Evolutionary conservation across 2,797 vertebrate species (phyloP), one percentile per base, ranked within the genome.

Genomic region (Scomberomorus guttatus): DNA sequence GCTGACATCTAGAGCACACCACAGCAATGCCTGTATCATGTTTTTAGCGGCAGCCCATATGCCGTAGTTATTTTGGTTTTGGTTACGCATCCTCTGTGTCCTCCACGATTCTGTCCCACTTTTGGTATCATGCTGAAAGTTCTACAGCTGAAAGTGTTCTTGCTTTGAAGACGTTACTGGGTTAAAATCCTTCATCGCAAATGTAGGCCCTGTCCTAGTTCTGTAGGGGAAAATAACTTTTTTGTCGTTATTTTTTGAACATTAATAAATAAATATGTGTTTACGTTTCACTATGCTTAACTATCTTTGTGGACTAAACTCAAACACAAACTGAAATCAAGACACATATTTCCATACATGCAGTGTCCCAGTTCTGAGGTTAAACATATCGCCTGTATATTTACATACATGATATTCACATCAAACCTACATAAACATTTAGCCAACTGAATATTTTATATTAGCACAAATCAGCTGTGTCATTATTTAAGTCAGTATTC

Each of bases 181-280:
- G 71, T 78, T 79, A 37, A 71, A 78, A 79, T 72, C 37, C 5
- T 24, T 50, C 37, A 69, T 56, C 5, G 1, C 10, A 32, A 34
- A 58, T 51, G 18, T 70, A 29, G 73, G 57, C 37, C 46, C 39
- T 72, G 67, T 71, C 65, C 82, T 39, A 71, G 27, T 83, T 90
- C 55, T 60, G 18, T 52, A 32, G 0, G 1, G 0, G 11, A 14
- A 7, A 24, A 80, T 20, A 50, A 13, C 1, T 51, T 32, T 48
- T 65, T 25, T 79, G 13, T 46, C 69, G 6, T 2, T 22, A 20
- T 24, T 5, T n/a, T 67, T 42, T 20, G 1, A 20, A 24, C 1
- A 1, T 51, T 77, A 62, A 83, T 75, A 15, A 67, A 80, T 72
- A 68, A 32, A 22, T 60, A 9, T 55, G 5, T 54, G 17, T 67